Base-by-base conservation (phyloP, 2,888 invertebrate genomes). In the Fragum sueziense region DNA sequence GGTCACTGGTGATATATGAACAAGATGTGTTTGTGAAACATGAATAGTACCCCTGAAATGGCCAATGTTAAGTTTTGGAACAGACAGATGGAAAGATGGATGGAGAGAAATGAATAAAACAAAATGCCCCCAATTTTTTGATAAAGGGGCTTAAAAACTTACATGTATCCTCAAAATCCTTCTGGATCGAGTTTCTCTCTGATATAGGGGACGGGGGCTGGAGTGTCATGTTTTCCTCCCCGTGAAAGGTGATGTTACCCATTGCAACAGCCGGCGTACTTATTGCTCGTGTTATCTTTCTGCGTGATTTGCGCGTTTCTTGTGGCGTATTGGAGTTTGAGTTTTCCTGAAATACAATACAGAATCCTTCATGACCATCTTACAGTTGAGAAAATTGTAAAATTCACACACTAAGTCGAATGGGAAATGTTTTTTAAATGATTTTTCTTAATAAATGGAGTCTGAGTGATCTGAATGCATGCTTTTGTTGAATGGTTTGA, bases 191-290 rank as follows among this genome's bases (percentile, higher is more conserved):
- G 0, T 41, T 34, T 20, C 57, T 61, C 33, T 84, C 83, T 4
- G 87, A 79, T 61, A 91, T 91, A 1, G 91, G 91, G 9, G 91
- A 90, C n/a, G 90, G 90, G 0, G 90, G 89, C 34, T 88, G 76
- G 41, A 87, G 70, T 7, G 90, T 88, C 68, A 90, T 68, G 70
- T 91, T 89, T 47, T 79, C 87, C 37, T 90, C 91, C 6, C 76
- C 84, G 61, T 87, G 87, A 80, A 91, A 91, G 0, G 91, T 91
- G 29, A 91, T 89, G 76, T 91, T 89, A 47, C 81, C 74, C 74
- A 88, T 79, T 17, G 79, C 86, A 79, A 74, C 88, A 69, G 88
- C 82, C 0, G 90, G 90, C 0, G 90, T 90, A 71, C 90, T 90
- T 68, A 90, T 89, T 25, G 90, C 90, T 61, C 90, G 70, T 20